phyloP scores from a whole-genome alignment of 1,140 invertebrate species.

The Lepidurus couesii region DNA sequence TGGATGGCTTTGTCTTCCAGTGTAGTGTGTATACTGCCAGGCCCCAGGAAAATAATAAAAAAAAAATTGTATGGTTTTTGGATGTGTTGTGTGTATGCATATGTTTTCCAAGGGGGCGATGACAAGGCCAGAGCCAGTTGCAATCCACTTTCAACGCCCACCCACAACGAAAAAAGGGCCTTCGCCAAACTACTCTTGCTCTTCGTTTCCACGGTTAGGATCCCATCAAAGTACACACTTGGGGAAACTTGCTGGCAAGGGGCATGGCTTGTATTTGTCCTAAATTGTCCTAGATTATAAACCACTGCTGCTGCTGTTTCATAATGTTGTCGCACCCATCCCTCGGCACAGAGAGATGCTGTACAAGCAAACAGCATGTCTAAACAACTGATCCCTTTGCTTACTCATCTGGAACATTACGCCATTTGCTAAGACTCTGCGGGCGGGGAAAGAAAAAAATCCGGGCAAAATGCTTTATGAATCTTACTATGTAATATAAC shows the following conservation, averaged over 20 bases:
- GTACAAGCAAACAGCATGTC: slow-evolving; percentile 12
- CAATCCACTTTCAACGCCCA: slow-evolving; percentile 21
- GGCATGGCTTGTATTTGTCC: slow-evolving; percentile 2
- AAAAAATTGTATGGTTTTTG: not conserved
- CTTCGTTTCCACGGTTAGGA: not conserved
- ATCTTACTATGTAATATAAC: no score
- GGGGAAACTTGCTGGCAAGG: not conserved
- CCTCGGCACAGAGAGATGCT: slow-evolving; percentile 12
- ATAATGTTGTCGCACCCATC: slow-evolving; percentile 21
- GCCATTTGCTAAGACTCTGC: not conserved
- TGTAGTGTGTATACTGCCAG: no score
- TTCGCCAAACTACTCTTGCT: not conserved
- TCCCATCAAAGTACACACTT: not conserved
- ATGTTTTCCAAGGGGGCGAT: slow-evolving; percentile 21
- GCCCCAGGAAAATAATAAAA: not conserved
- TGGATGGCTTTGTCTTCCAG: no score
- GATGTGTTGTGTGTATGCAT: slow-evolving; percentile 5
- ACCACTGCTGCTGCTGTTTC: slow-evolving; percentile 17
- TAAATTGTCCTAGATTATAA: slow-evolving; percentile 15
- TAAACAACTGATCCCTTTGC: not conserved
- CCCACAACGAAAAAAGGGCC: slow-evolving; percentile 1
- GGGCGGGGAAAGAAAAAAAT: no score
- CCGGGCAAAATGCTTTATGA: no score
- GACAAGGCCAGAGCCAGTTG: slow-evolving; percentile 20
- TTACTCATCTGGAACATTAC: not conserved